phyloP scores from a whole-genome alignment of 2,797 vertebrate species.

The Dendrocincla tyrannina region DNA sequence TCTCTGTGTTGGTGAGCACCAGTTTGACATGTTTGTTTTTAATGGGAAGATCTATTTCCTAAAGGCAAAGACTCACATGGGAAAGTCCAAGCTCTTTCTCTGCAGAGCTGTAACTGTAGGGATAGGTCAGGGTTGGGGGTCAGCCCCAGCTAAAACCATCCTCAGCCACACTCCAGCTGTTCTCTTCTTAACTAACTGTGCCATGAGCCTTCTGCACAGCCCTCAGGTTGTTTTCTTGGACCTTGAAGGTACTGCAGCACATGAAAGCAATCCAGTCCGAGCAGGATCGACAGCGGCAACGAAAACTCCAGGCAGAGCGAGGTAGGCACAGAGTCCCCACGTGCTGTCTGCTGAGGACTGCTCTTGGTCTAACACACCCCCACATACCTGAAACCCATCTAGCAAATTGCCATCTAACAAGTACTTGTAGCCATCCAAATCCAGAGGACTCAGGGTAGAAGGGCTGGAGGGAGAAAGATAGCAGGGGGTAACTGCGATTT shows the following conservation, averaged over 20 bases:
- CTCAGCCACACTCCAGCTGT: neutral
- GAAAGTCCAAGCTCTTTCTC: neutral
- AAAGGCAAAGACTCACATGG: neutral
- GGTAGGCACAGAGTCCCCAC: conserved; percentile 69
- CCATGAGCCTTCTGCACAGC: neutral
- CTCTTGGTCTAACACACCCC: neutral
- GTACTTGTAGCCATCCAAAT: neutral
- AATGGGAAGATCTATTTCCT: neutral
- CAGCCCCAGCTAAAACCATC: neutral
- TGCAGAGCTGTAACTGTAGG: neutral
- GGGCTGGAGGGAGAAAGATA: neutral
- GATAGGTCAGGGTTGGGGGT: neutral
- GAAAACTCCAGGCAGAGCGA: conserved; percentile 86
- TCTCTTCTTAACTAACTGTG: neutral
- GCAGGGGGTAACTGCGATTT: neutral
- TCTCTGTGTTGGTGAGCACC: neutral
- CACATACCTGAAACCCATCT: neutral
- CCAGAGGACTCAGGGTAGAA: neutral
- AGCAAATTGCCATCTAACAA: neutral
- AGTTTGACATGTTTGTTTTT: neutral
- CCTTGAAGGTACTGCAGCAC: conserved; percentile 88
- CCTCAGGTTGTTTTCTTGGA: neutral
- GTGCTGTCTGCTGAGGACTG: neutral
- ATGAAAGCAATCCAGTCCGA: conserved; percentile 90
- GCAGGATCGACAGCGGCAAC: conserved; percentile 86